Evolutionary conservation across 1,140 invertebrate genomes (phyloP), one percentile per base, ranked within the genome.

Genomic region (Anthonomus grandis): DNA sequence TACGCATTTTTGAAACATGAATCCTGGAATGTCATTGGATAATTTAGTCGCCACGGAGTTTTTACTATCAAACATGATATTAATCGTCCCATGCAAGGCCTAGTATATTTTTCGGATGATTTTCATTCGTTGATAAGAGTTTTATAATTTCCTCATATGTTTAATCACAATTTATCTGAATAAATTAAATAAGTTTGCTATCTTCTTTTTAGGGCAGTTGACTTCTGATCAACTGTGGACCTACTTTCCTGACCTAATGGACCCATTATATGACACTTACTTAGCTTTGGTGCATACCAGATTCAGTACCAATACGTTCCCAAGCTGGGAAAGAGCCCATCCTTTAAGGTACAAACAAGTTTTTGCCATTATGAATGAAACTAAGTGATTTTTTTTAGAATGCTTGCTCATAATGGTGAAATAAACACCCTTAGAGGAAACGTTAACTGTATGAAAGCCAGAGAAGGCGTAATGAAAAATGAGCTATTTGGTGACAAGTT

Each of bases 251-350:
- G 83, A 85, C 68, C 71, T 85, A 18, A 69, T 66, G 60, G 78
- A 95, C 75, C 86, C 91, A 2, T 83, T 87, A 34, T 99, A 91
- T 74, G 87, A 94, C 64, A 96, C 95, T 0, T 97, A 98, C 72
- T 70, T 99, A 67, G 93, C 96, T 18, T 75, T 99, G 67, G 94
- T 99, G 1, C 97, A 99, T 73, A 97, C 95, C 15, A 64, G 83
- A 58, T 99, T 99, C 78, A 98, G 95, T 2, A 99, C 97, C 39
- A 99, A 99, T 75, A 99, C 97, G 15, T 98, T 98, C 70, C 97
- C 97, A 4, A 96, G 90, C 70, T 99, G 97, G 97, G 96, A 98
- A 75, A 83, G 96, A 67, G 95, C 97, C 10, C 97, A 99, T 79
- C 97, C 97, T n/a, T 80, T 98, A 67, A 86, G 95, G 90, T 94